These are phyloP conservation scores for Leptinotarsa juncta DNA, from an alignment of 2,888 invertebrate species.

Conservation along the genomic window DNA sequence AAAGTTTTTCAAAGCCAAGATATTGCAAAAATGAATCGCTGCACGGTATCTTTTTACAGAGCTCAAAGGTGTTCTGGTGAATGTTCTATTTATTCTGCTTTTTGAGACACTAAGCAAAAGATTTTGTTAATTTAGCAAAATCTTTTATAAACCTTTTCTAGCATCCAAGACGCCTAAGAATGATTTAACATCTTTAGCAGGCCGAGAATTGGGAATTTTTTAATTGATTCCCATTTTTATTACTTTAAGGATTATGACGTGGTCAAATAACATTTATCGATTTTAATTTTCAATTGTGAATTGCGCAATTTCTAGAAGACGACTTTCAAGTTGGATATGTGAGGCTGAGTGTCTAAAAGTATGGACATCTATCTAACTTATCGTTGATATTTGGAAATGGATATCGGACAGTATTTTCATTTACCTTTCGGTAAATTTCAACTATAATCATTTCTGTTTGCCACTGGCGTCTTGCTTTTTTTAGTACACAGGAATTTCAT, in stretches of 20 bases:
- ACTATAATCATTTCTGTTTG: slow-evolving; percentile 20
- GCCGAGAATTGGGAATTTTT: background rate
- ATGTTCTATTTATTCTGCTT: background rate
- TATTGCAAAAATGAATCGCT: background rate
- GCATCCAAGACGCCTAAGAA: background rate
- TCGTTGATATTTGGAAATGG: background rate
- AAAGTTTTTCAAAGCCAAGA: background rate
- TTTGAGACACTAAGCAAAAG: background rate
- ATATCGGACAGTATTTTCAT: background rate
- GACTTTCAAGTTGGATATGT: background rate
- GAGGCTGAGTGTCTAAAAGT: slow-evolving; percentile 21
- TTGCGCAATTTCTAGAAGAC: background rate
- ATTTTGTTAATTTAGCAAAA: background rate
- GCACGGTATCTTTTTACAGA: background rate
- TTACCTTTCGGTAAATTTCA: slow-evolving; percentile 15
- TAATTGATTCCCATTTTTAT: background rate
- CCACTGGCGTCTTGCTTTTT: slow-evolving; percentile 33
- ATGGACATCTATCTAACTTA: slow-evolving; percentile 17
- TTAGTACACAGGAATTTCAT: slow-evolving; percentile 1
- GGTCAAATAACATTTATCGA: background rate
- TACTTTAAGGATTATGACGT: background rate
- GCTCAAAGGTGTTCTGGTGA: background rate
- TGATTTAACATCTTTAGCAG: background rate
- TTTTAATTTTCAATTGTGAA: background rate
- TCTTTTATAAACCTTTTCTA: background rate